These are phyloP conservation scores for Hirudinaria manillensis DNA, from an alignment of 2,888 invertebrate genomes.

Conservation along the genomic window DNA sequence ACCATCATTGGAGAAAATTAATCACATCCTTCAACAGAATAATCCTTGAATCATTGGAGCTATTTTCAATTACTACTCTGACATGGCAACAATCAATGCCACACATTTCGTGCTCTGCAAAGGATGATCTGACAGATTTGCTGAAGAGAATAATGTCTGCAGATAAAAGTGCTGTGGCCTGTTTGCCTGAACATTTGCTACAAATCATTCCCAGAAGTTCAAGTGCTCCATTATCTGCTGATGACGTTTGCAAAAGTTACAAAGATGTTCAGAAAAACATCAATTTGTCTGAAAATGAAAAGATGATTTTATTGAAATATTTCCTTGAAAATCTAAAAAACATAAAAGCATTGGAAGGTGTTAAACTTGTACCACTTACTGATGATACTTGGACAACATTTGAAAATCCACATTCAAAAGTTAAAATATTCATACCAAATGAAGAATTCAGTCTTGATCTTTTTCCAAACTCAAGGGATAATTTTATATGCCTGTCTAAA, in stretches of 20 bases:
- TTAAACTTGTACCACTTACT: slow-evolving; percentile 39
- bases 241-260: slow-evolving; percentile 29
- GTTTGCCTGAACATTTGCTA: slow-evolving; percentile 35
- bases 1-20: slow-evolving; percentile 38
- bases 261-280: slow-evolving; percentile 16
- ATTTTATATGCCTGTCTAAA: slow-evolving; percentile 22
- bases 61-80: slow-evolving; percentile 1
- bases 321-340: slow-evolving; percentile 16
- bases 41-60: slow-evolving; percentile 18
- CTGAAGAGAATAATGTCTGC: slow-evolving; percentile 32
- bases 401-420: neutral
- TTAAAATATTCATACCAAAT: slow-evolving; percentile 25
- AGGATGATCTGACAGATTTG: neutral
- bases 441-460: slow-evolving; percentile 27
- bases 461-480: slow-evolving; percentile 35
- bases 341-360: slow-evolving; percentile 26
- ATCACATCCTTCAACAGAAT: slow-evolving; percentile 31
- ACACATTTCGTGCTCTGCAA: neutral
- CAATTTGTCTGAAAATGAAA: slow-evolving; percentile 8
- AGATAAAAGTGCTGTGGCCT: slow-evolving; percentile 31
- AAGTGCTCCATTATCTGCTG: slow-evolving; percentile 31
- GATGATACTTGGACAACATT: slow-evolving; percentile 37
- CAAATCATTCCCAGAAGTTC: slow-evolving; percentile 27
- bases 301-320: slow-evolving; percentile 19
- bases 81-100: slow-evolving; percentile 2